Evolutionary conservation across 2,113 vertebrate species (phyloP).

Genomic region (Pionites leucogaster): DNA sequence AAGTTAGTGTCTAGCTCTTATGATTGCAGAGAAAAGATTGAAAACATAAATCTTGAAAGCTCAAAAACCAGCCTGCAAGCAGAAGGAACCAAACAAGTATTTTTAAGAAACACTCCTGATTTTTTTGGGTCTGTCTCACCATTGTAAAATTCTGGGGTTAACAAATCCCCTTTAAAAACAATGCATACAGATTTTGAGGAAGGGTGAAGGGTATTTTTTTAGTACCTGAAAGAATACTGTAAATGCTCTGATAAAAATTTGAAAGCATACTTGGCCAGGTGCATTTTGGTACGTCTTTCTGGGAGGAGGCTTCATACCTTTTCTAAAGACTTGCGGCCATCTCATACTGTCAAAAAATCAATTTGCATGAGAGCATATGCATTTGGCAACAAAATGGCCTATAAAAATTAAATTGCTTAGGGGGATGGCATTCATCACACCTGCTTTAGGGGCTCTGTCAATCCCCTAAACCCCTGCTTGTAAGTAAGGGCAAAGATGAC

Average conservation of each 20-base stretch:
- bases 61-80: slow-evolving; percentile 3
- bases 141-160: background rate
- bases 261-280: background rate
- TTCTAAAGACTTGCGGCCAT: background rate
- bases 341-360: background rate
- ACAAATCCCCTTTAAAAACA: background rate
- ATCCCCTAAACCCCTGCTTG: background rate
- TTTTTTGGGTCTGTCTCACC: background rate
- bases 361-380: background rate
- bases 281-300: background rate
- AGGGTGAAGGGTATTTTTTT: background rate
- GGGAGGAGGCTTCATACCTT: background rate
- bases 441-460: slow-evolving; percentile 13
- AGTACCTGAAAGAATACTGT: background rate
- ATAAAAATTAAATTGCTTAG: background rate
- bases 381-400: background rate
- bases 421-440: background rate
- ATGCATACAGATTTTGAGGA: background rate
- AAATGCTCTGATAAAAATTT: background rate
- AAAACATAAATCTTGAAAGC: slow-evolving; percentile 25
- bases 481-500: background rate
- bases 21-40: background rate
- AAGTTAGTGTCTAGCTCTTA: slow-evolving; percentile 27
- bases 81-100: background rate
- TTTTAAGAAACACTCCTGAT: slow-evolving; percentile 1